Evolutionary conservation across 2,888 invertebrate genomes (phyloP).

Genomic region (Xanthostigma xanthostigma): DNA sequence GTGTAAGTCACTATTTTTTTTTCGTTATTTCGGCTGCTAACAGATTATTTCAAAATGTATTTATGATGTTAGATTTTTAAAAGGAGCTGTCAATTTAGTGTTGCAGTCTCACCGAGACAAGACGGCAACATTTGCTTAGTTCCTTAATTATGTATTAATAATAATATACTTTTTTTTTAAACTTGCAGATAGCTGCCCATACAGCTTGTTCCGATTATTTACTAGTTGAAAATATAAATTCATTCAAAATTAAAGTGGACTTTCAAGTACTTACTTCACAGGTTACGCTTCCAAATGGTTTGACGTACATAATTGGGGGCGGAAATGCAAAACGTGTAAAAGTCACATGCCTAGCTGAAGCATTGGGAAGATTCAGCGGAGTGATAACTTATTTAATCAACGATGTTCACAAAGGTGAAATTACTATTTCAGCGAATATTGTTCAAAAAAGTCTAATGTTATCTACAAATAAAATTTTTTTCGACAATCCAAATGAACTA

Average conservation of each 20-base stretch:
- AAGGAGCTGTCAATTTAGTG: no score
- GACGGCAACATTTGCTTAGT: no score
- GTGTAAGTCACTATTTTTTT: conserved; percentile 12
- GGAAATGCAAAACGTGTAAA: not conserved
- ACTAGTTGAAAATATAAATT: not conserved
- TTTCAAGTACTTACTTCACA: conserved; percentile 1
- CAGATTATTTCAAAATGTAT: no score
- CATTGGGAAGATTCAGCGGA: not conserved
- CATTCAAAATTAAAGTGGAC: conserved; percentile 15
- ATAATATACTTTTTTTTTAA: no score
- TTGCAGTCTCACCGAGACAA: no score
- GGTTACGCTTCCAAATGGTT: not conserved
- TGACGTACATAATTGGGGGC: not conserved
- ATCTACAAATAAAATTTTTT: not conserved
- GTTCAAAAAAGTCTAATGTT: not conserved
- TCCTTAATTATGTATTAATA: no score
- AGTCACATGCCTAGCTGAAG: not conserved
- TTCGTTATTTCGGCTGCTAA: not conserved
- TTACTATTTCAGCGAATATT: not conserved
- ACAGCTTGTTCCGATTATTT: not conserved
- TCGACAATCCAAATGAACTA: not conserved
- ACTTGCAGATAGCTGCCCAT: no score
- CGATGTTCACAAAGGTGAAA: not conserved
- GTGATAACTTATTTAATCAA: not conserved
- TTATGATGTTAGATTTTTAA: no score